Evolutionary conservation across 2,888 invertebrate species (phyloP).

Genomic region (Ophonus ardosiacus): DNA sequence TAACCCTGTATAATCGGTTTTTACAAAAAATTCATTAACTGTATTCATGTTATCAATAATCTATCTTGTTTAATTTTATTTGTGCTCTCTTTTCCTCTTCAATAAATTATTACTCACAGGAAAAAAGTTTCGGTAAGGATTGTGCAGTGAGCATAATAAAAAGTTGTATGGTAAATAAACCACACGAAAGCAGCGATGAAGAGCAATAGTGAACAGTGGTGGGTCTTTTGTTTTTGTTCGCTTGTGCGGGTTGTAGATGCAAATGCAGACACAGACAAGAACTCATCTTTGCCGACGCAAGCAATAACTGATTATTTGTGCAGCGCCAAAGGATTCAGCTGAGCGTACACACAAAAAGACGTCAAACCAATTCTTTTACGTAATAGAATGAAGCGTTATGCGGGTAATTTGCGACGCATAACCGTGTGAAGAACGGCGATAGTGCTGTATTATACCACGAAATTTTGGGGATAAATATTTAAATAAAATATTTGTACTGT

Average conservation of each 20-base stretch:
- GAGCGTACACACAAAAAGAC: conserved; percentile 38
- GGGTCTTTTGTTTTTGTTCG: conserved; percentile 8
- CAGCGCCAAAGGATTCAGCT: conserved; percentile 31
- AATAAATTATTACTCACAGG: background rate
- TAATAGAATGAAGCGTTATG: conserved; percentile 6
- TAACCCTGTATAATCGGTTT: too few relatives aligned
- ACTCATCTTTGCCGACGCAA: conserved; percentile 38
- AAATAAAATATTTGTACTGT: too few relatives aligned
- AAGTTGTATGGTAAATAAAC: conserved; percentile 1
- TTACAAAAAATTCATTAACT: too few relatives aligned
- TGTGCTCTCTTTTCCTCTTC: background rate
- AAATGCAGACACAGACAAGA: conserved; percentile 17
- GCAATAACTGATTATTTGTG: conserved; percentile 40
- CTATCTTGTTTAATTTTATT: background rate
- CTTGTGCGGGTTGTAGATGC: conserved; percentile 11
- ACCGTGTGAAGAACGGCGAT: background rate
- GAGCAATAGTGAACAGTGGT: background rate
- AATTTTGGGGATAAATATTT: too few relatives aligned
- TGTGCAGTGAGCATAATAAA: background rate
- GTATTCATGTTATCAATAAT: too few relatives aligned
- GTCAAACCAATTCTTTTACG: conserved; percentile 22
- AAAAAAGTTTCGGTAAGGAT: background rate
- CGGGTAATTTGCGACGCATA: conserved; percentile 24
- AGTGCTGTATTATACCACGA: background rate
- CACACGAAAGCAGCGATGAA: background rate